Percentiles rank a stretch among this genome's conserved stretches.
Evolutionary conservation across 1,140 invertebrate genomes (phyloP).

Genomic region (Lamellibrachia luymesi): DNA sequence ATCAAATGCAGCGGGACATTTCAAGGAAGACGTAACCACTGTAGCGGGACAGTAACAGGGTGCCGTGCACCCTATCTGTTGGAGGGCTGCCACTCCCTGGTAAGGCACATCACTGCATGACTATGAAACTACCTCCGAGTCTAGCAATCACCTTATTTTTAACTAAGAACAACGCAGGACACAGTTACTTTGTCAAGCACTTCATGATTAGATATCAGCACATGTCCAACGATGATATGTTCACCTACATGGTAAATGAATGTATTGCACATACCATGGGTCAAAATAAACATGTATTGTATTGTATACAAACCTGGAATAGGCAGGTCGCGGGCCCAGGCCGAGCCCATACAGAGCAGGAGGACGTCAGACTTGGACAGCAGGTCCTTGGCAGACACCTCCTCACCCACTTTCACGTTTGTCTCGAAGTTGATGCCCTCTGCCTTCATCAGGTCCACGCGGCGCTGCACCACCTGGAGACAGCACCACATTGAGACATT

Average conservation of each 20-base stretch:
- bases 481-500: neutral
- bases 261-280: too few species aligned
- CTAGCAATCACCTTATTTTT: too few species aligned
- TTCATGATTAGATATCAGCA: too few species aligned
- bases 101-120: neutral
- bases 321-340: constrained; percentile 86
- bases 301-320: constrained; percentile 53
- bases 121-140: too few species aligned
- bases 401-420: constrained; percentile 87
- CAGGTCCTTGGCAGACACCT: constrained; percentile 76
- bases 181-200: too few species aligned
- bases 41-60: too few species aligned
- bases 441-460: constrained; percentile 80
- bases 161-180: too few species aligned
- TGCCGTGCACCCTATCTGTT: neutral
- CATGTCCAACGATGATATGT: too few species aligned
- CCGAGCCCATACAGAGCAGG: constrained; percentile 87
- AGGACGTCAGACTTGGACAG: constrained; percentile 81
- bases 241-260: too few species aligned
- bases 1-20: neutral
- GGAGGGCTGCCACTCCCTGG: neutral
- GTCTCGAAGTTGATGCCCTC: constrained; percentile 93
- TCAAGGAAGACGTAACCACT: neutral
- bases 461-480: constrained; percentile 71
- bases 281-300: neutral